phyloP scores from a whole-genome alignment of 2,797 vertebrate genomes.

The Spatula versicolor region DNA sequence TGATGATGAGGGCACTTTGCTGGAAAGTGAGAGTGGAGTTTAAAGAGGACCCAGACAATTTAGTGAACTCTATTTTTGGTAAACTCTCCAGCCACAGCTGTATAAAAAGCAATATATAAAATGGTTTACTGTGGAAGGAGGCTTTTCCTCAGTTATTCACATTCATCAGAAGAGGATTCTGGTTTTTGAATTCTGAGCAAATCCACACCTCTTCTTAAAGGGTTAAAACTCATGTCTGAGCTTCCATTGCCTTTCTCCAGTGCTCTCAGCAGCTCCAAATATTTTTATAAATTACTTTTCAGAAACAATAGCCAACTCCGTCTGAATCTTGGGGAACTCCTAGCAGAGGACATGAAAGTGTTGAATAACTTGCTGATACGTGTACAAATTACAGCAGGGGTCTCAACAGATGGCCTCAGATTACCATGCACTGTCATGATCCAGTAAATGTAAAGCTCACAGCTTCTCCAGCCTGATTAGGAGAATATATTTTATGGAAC shows the following conservation, averaged over 20 bases:
- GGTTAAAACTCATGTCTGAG: neutral
- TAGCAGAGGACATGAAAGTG: neutral
- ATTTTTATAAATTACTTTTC: neutral
- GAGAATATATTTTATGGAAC: neutral
- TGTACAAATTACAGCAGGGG: neutral
- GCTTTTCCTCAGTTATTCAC: neutral
- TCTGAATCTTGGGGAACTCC: neutral
- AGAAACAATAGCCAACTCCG: neutral
- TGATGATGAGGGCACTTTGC: neutral
- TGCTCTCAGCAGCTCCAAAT: neutral
- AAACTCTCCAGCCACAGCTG: neutral
- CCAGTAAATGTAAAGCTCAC: neutral
- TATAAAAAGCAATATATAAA: neutral
- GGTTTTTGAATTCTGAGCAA: neutral
- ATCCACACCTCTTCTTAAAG: neutral
- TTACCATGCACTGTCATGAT: neutral
- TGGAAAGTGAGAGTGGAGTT: rapidly evolving
- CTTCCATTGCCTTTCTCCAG: neutral
- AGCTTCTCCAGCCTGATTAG: neutral
- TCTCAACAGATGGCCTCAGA: neutral
- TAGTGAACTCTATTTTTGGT: neutral
- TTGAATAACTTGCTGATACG: neutral
- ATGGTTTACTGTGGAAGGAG: neutral
- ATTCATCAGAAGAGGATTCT: neutral
- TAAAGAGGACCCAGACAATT: neutral